Conservation (phyloP, 2,113 vertebrate genomes). For the Alexandromys fortis region DNA sequence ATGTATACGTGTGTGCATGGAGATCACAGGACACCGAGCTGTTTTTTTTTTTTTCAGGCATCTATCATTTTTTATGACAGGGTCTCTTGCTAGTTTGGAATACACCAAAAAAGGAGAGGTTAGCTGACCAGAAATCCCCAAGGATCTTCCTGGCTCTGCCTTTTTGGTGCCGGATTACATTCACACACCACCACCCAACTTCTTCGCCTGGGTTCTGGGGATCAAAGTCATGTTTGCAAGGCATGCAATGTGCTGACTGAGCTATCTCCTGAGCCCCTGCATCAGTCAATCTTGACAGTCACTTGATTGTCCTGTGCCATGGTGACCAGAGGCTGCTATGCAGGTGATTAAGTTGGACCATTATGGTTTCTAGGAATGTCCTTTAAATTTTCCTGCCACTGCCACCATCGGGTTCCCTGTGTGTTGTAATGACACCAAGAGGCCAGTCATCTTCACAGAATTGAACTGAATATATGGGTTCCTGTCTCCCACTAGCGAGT, state of each 20-base stretch:
- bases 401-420: neutral
- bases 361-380: conserved; percentile 6
- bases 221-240: neutral
- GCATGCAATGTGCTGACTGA: neutral
- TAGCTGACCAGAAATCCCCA: neutral
- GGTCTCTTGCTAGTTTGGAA: neutral
- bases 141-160: neutral
- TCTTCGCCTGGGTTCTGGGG: neutral
- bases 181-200: neutral
- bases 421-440: neutral
- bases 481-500: neutral
- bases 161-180: neutral
- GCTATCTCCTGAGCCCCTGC: neutral
- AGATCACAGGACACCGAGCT: neutral
- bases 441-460: neutral
- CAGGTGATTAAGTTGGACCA: neutral
- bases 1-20: neutral
- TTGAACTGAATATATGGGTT: neutral
- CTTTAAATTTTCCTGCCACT: neutral
- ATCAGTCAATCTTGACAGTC: neutral
- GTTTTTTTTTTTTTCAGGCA: neutral
- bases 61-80: neutral
- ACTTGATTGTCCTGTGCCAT: neutral
- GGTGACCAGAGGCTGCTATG: neutral
- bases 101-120: neutral